These are phyloP conservation scores for Malacoraja senta DNA, from an alignment of 2,797 vertebrate genomes.

Conservation along the genomic window DNA sequence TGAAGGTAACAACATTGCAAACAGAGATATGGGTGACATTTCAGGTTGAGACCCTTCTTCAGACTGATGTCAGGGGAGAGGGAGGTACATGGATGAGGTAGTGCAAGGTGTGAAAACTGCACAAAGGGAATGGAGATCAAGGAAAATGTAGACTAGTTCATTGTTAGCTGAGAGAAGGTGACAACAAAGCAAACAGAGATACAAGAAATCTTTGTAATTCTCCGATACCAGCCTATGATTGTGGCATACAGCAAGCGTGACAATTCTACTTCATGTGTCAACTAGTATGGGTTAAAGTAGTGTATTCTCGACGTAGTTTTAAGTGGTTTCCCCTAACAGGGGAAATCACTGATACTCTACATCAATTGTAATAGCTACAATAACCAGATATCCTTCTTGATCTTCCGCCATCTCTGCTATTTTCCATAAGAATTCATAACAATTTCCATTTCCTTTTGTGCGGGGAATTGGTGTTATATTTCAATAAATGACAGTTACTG, in stretches of 20 bases:
- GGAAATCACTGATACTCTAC: no score
- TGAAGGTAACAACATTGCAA: no score
- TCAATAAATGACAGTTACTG: not conserved
- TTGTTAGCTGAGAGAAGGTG: no score
- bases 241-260: not conserved
- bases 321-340: conserved; percentile 7
- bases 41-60: no score
- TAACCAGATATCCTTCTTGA: not conserved
- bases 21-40: no score
- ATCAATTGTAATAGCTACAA: not conserved
- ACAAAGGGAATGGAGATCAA: no score
- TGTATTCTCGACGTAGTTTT: not conserved
- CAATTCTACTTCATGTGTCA: not conserved
- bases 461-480: not conserved
- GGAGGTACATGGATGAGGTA: no score
- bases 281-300: not conserved
- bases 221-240: not conserved
- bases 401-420: not conserved
- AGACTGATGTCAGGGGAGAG: no score
- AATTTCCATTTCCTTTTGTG: conserved; percentile 19
- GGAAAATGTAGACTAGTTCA: no score
- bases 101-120: no score
- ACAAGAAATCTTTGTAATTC: no score
- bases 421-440: conserved; percentile 1
- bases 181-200: no score